Evolutionary conservation across 92 coral and sea anemone genomes (phyloP).

Genomic region (Epizoanthus illoricatus): DNA sequence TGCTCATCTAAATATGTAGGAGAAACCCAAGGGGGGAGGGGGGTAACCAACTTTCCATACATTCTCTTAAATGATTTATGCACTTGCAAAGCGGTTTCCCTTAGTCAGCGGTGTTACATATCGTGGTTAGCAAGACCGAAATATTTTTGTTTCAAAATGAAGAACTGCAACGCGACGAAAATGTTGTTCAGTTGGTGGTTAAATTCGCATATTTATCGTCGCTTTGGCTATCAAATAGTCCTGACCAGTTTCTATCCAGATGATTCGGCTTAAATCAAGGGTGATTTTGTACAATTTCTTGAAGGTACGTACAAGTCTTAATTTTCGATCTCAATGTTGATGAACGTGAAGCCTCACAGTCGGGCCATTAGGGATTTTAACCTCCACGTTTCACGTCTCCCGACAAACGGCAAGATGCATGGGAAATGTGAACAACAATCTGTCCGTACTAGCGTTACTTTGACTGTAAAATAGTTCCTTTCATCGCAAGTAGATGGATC

Average conservation of each 20-base stretch:
- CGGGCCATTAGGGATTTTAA: too few species aligned
- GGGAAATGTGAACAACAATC: too few species aligned
- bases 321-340: too few species aligned
- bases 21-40: not conserved
- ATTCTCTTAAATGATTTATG: not conserved
- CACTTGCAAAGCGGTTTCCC: conserved; percentile 12
- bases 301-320: not conserved
- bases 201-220: conserved; percentile 9
- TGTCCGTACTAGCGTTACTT: too few species aligned
- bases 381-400: too few species aligned
- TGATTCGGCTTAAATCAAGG: conserved; percentile 8
- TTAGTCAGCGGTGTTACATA: conserved; percentile 23
- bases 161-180: not conserved
- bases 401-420: too few species aligned
- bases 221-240: conserved; percentile 1
- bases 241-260: not conserved
- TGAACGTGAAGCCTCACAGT: not conserved
- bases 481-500: too few species aligned
- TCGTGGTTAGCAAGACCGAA: conserved; percentile 15
- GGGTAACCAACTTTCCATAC: conserved; percentile 4
- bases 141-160: not conserved
- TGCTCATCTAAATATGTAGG: not conserved
- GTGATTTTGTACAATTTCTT: not conserved
- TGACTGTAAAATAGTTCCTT: too few species aligned
- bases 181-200: conserved; percentile 14